phyloP scores from a whole-genome alignment of 1,140 invertebrate genomes.

The Onthophagus taurus region DNA sequence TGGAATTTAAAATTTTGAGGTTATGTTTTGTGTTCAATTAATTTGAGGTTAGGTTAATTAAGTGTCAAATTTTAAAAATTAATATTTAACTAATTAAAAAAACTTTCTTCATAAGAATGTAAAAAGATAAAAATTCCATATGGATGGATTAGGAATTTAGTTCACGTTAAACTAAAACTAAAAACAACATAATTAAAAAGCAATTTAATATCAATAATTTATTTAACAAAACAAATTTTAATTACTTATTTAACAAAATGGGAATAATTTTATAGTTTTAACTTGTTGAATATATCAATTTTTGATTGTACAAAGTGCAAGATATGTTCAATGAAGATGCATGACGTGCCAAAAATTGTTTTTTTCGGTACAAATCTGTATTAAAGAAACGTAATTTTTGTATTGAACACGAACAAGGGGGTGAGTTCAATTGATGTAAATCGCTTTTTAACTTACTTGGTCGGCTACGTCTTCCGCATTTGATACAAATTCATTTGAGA shows the following conservation, averaged over 20 bases:
- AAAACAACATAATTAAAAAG: not conserved
- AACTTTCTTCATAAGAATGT: too few relatives aligned
- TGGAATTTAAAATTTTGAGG: not conserved
- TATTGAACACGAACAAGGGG: not conserved
- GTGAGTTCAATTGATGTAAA: constrained; percentile 20
- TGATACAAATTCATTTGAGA: constrained; percentile 78
- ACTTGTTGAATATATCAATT: constrained; percentile 9
- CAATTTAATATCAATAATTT: constrained; percentile 5
- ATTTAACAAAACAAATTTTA: not conserved
- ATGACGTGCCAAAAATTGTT: constrained; percentile 41
- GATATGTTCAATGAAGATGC: too few relatives aligned
- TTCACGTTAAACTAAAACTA: constrained; percentile 5
- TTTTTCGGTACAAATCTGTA: constrained; percentile 1
- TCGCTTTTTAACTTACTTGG: constrained; percentile 55
- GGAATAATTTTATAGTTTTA: constrained; percentile 4
- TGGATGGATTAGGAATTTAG: constrained; percentile 1
- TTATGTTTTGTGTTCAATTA: constrained; percentile 3
- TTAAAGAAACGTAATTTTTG: constrained; percentile 11
- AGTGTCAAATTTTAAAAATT: too few relatives aligned
- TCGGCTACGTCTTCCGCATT: constrained; percentile 91
- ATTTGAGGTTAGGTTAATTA: too few relatives aligned
- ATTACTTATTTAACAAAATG: not conserved
- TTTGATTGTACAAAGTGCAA: constrained; percentile 11
- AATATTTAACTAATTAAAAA: too few relatives aligned
- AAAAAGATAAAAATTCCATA: constrained; percentile 1